Percentiles rank a stretch among this genome's conserved stretches.
Evolutionary conservation across 1,140 invertebrate genomes (phyloP).

Genomic region (Euwallacea similis): DNA sequence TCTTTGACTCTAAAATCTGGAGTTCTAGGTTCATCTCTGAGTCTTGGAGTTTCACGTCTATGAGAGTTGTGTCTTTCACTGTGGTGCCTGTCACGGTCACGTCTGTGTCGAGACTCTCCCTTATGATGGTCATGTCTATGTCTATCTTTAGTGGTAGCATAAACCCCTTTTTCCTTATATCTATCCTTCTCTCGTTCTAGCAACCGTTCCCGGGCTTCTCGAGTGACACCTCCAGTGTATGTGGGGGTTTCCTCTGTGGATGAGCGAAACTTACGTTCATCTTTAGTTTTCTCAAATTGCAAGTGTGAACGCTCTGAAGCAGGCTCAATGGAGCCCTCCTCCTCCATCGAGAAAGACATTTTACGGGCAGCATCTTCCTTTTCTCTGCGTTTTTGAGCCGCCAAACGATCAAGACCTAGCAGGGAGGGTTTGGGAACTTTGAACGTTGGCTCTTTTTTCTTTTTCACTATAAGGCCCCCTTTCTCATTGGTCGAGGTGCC

Average conservation of each 20-base stretch:
- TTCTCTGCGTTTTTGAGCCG: slow-evolving; percentile 70
- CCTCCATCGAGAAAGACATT: slow-evolving; percentile 67
- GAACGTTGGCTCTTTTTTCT: slow-evolving; percentile 72
- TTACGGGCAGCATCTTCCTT: slow-evolving; percentile 63
- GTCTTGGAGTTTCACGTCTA: slow-evolving; percentile 58
- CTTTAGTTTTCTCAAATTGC: slow-evolving; percentile 51
- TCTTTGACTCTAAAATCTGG: slow-evolving; percentile 69
- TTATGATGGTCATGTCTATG: slow-evolving; percentile 17
- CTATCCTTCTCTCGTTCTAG: slow-evolving; percentile 62
- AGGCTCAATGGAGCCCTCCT: slow-evolving; percentile 58
- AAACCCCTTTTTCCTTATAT: slow-evolving; percentile 56
- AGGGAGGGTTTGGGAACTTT: slow-evolving; percentile 81
- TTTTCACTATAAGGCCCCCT: slow-evolving; percentile 85
- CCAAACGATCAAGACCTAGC: slow-evolving; percentile 86
- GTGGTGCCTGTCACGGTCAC: slow-evolving; percentile 37
- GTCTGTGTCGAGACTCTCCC: slow-evolving; percentile 28
- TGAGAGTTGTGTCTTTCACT: slow-evolving; percentile 56
- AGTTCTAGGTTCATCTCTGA: slow-evolving; percentile 80
- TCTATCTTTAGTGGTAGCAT: slow-evolving; percentile 59
- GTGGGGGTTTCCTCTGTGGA: slow-evolving; percentile 87
- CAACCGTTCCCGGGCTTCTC: slow-evolving; percentile 73
- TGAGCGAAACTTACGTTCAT: slow-evolving; percentile 72
- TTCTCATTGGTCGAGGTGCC: slow-evolving; percentile 70
- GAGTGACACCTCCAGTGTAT: slow-evolving; percentile 86
- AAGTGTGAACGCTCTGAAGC: slow-evolving; percentile 43